A percentile compares a stretch with the other conserved stretches of the same genome.
Conservation (phyloP, 2,888 invertebrate genomes). For the Torymus auratus region DNA sequence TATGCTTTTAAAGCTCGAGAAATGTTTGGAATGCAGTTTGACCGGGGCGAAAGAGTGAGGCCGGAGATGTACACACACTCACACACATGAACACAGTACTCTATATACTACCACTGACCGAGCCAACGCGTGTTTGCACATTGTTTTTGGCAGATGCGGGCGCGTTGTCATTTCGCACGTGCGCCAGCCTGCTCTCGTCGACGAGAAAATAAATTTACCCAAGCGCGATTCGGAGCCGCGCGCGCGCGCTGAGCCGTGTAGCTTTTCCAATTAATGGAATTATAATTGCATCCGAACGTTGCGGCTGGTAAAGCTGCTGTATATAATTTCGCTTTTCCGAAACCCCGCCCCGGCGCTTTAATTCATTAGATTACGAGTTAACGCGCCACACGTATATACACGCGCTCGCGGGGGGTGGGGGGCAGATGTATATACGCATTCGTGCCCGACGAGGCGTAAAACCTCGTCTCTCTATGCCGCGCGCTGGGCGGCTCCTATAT, state of each 20-base stretch:
- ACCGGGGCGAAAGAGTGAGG: constrained; percentile 2
- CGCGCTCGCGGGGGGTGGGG: too few species aligned
- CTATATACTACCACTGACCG: background rate
- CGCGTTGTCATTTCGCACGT: constrained; percentile 9
- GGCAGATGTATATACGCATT: background rate
- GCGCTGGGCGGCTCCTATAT: too few species aligned
- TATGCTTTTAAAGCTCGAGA: constrained; percentile 42
- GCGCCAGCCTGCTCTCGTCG: background rate
- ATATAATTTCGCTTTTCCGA: background rate
- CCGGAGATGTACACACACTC: background rate
- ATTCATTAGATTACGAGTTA: constrained; percentile 14
- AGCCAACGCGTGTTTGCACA: constrained; percentile 26
- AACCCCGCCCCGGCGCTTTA: constrained; percentile 1
- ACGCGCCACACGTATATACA: background rate
- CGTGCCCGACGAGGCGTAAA: background rate
- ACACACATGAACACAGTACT: background rate
- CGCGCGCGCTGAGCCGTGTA: background rate
- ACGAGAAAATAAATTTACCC: constrained; percentile 30
- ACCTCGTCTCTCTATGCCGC: background rate
- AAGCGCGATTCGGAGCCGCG: background rate
- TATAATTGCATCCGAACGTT: background rate
- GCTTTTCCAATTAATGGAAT: constrained; percentile 25
- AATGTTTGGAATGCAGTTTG: constrained; percentile 41
- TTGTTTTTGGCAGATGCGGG: constrained; percentile 39
- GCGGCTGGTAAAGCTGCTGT: background rate